A percentile compares a stretch with the other conserved stretches of the same genome.
Conservation (phyloP, 2,113 vertebrate genomes). For the Eulacestoma nigropectus region DNA sequence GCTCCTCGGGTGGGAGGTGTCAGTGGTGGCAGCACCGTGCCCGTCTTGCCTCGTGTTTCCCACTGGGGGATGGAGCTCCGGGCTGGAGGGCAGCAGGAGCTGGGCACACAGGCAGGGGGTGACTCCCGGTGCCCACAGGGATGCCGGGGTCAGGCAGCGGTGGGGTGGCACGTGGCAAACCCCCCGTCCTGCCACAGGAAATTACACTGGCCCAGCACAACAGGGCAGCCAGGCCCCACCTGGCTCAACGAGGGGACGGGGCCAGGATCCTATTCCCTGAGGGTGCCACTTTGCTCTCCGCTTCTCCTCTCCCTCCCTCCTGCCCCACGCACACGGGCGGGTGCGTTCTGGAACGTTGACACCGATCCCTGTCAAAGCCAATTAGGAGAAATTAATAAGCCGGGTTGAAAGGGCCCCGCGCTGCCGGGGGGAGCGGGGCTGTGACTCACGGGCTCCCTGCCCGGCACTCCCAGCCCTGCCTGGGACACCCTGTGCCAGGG, state of each 20-base stretch:
- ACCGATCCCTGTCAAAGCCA: conserved; percentile 54
- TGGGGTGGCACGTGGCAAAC: not conserved
- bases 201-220: not conserved
- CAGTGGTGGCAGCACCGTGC: not conserved
- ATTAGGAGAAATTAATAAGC: conserved; percentile 43
- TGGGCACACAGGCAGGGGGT: not conserved
- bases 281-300: not conserved
- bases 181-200: not conserved
- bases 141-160: fast-evolving
- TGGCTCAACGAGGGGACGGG: not conserved
- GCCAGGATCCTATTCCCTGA: not conserved
- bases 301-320: not conserved
- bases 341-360: not conserved
- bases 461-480: not conserved
- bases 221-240: not conserved
- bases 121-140: not conserved
- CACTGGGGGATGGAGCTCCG: fast-evolving
- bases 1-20: not conserved
- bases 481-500: not conserved
- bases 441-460: conserved; percentile 41
- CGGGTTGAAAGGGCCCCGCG: conserved; percentile 7
- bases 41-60: fast-evolving
- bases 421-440: not conserved
- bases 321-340: not conserved
- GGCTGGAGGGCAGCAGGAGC: not conserved